A percentile compares a stretch with the other conserved stretches of the same genome.
Conservation (phyloP, 1,140 invertebrate genomes). For the Drosophila pectinifera region DNA sequence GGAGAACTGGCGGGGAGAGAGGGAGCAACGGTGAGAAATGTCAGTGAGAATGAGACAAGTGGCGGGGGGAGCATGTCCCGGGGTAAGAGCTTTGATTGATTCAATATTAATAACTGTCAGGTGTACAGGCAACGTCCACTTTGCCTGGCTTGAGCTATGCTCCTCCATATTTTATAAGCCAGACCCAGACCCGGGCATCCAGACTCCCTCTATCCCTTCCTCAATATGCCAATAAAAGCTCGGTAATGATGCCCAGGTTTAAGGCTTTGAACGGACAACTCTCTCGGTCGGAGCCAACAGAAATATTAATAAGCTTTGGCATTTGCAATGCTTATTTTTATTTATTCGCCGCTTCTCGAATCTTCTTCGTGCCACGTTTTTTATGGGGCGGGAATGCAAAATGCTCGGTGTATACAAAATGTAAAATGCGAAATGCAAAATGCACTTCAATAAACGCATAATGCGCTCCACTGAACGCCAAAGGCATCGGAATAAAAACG, state of each 20-base stretch:
- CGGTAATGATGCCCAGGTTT: constrained; percentile 73
- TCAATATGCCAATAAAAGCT: constrained; percentile 76
- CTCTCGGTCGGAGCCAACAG: constrained; percentile 49
- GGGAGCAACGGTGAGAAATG: constrained; percentile 6
- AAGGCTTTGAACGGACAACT: constrained; percentile 54
- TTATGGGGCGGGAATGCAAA: constrained; percentile 59
- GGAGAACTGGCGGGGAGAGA: constrained; percentile 87
- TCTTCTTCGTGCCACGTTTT: constrained; percentile 22
- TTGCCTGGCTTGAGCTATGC: constrained; percentile 24
- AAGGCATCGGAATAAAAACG: constrained; percentile 55
- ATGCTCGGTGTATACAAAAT: constrained; percentile 33
- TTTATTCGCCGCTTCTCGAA: constrained; percentile 41
- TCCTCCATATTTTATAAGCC: constrained; percentile 71
- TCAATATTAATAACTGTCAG: constrained; percentile 82
- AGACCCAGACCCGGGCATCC: background rate
- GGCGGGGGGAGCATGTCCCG: constrained; percentile 9
- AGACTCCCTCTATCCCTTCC: background rate
- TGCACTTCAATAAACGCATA: constrained; percentile 76
- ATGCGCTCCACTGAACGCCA: constrained; percentile 72
- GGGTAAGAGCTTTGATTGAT: constrained; percentile 77
- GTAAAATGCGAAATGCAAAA: constrained; percentile 59
- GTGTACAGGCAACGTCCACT: constrained; percentile 31
- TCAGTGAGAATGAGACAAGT: background rate
- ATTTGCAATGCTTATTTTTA: constrained; percentile 80
- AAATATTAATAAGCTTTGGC: constrained; percentile 82